Percentiles rank a stretch among this genome's conserved stretches.
These are phyloP conservation scores for Rhagoletis pomonella DNA, from an alignment of 1,140 invertebrate species.

Conservation along the genomic window DNA sequence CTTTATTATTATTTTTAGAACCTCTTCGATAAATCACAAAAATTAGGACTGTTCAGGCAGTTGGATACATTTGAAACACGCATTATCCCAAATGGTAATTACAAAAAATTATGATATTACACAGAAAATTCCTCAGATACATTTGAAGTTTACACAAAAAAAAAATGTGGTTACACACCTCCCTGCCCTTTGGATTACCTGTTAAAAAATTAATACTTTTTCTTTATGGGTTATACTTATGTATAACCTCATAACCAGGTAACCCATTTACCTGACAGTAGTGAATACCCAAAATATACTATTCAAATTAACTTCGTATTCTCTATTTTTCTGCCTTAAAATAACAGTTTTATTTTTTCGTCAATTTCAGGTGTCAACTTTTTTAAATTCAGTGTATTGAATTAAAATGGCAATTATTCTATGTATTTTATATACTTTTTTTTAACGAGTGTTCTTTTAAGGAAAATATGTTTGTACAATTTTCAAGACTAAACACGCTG, in stretches of 20 bases:
- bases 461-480: not conserved
- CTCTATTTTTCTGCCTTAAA: conserved; percentile 14
- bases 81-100: conserved; percentile 69
- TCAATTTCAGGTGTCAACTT: conserved; percentile 66
- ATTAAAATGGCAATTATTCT: not conserved
- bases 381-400: conserved; percentile 68
- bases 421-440: not conserved
- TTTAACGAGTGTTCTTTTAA: not conserved
- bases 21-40: conserved; percentile 59
- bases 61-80: conserved; percentile 63
- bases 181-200: too few relatives aligned
- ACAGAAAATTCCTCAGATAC: too few relatives aligned
- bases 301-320: not conserved
- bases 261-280: too few relatives aligned
- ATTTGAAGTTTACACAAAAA: too few relatives aligned
- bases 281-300: conserved; percentile 13
- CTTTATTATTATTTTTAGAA: conserved; percentile 58
- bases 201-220: too few relatives aligned
- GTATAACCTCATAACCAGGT: too few relatives aligned
- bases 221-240: too few relatives aligned
- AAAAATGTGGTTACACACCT: too few relatives aligned
- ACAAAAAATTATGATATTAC: too few relatives aligned
- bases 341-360: conserved; percentile 32
- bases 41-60: conserved; percentile 58
- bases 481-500: conserved; percentile 20